Evolutionary conservation across 2,113 vertebrate genomes (phyloP).

Genomic region (Cervus canadensis): DNA sequence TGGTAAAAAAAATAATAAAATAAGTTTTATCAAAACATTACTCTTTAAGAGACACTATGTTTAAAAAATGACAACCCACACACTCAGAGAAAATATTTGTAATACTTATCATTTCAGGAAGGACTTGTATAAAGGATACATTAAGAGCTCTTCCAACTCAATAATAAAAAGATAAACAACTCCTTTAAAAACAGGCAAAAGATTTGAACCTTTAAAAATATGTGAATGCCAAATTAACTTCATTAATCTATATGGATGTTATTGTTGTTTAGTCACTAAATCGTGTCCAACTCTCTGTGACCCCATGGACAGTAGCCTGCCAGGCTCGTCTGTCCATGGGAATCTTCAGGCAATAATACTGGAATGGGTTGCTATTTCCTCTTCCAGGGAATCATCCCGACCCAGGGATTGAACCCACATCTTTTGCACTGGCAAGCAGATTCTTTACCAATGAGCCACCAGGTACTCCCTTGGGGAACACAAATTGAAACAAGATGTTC

Average conservation of each 20-base stretch:
- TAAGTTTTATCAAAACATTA: neutral
- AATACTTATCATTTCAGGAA: neutral
- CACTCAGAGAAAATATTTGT: neutral
- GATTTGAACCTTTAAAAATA: neutral
- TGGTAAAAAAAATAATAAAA: neutral
- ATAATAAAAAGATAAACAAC: neutral
- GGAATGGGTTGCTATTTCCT: neutral
- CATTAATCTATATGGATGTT: neutral
- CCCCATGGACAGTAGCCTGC: neutral
- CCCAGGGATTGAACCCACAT: accelerated
- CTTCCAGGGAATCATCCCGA: accelerated
- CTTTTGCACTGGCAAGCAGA: neutral
- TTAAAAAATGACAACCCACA: neutral
- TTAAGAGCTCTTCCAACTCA: neutral
- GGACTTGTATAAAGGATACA: neutral
- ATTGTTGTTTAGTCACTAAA: neutral
- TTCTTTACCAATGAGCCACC: neutral
- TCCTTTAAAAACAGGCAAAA: neutral
- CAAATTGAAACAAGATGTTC: neutral
- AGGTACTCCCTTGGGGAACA: neutral
- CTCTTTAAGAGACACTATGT: neutral
- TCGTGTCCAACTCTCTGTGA: neutral
- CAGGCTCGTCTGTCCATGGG: neutral
- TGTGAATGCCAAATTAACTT: neutral
- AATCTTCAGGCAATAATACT: neutral